Evolutionary conservation across 2,797 vertebrate genomes (phyloP), one percentile per base, ranked within the genome.

Genomic region (Malurus splendens): DNA sequence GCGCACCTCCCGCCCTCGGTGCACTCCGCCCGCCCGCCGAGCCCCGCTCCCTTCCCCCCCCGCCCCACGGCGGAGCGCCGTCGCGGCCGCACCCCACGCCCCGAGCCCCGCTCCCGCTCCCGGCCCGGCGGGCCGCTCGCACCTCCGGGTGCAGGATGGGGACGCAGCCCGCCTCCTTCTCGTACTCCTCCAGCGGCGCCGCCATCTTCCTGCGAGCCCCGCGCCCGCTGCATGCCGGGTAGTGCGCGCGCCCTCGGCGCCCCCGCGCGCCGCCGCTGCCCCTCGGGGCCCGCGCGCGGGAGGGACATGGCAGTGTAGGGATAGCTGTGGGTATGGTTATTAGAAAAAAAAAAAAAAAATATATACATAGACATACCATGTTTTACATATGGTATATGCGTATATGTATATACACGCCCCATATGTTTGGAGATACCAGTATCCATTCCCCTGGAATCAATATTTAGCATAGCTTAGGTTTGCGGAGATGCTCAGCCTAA

Each of bases 81-180:
- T 18, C 25, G 36, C 30, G 32, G 27, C 56, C 56, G 65, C 33
- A 9, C 9, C 33, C 33, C 33, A 9, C 65, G 32, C 23, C 18
- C 41, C 19, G 24, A 24, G 50, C 48, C 52, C 47, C 39, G 30
- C 36, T 36, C 47, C 33, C 12, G 12, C 15, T 8, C 9, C 15
- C 42, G 42, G 13, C 6, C 33, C 22, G 17, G 39, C 23, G 36
- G 25, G 8, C 9, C 1, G 41, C 56, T 42, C 97, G 93, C 97
- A 99, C 99, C 98, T 99, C 99, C 5, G 99, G 98, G 94, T 99
- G 99, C 92, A 99, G 98, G 95, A 99, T 98, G 93, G 98, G 98
- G 96, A 99, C 98, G 91, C 99, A 99, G 67, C 98, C 98, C 97
- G 98, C 98, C 94, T 99, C 98, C 97, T 98, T 98, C 96, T 99